These are phyloP conservation scores for Suricata suricatta DNA, from an alignment of 2,113 vertebrate genomes.

Conservation along the genomic window DNA sequence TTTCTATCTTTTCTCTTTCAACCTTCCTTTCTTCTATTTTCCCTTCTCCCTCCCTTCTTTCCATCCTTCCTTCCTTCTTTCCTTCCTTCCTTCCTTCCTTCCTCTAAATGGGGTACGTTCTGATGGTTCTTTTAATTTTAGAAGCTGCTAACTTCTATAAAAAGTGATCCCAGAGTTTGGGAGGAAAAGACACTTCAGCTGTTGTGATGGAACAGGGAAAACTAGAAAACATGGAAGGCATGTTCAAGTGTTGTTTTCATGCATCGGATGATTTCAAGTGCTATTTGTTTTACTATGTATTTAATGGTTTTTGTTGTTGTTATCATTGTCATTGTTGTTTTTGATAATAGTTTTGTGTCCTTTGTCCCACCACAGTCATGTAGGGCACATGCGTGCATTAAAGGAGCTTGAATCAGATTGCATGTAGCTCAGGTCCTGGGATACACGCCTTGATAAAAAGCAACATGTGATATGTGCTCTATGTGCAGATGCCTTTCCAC, in stretches of 20 bases:
- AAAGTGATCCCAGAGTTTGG: fast-evolving
- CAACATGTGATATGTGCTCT: not conserved
- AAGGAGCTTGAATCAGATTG: not conserved
- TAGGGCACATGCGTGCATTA: fast-evolving
- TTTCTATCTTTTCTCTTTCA: not conserved
- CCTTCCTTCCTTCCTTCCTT: not conserved
- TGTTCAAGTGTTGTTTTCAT: not conserved
- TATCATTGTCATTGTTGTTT: no score
- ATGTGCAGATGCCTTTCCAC: not conserved
- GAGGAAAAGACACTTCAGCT: not conserved
- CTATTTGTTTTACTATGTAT: not conserved
- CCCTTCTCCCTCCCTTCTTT: not conserved
- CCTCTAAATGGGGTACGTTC: not conserved
- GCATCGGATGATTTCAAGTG: not conserved
- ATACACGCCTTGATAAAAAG: not conserved
- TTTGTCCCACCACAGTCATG: not conserved
- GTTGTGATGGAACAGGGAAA: not conserved
- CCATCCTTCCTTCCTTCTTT: not conserved
- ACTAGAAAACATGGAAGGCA: not conserved
- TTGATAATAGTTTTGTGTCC: not conserved
- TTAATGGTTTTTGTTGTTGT: not conserved
- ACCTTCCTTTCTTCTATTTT: not conserved
- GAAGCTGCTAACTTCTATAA: not conserved
- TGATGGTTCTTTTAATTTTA: not conserved
- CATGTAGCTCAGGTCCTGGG: not conserved